These are phyloP conservation scores for Melospiza georgiana DNA, from an alignment of 2,113 vertebrate genomes.

Conservation along the genomic window DNA sequence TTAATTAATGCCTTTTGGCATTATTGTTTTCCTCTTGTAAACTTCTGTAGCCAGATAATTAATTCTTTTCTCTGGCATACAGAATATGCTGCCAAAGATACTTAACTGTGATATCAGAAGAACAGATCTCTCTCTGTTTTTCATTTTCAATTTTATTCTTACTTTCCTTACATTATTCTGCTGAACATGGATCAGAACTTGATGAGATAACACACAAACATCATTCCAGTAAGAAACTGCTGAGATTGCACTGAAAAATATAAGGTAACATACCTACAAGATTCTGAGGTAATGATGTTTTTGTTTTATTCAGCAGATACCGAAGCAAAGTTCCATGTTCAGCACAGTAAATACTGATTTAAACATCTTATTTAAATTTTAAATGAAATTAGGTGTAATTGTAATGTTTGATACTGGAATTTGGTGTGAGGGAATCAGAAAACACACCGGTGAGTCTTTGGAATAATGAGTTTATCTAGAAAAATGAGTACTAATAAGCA, in stretches of 20 bases:
- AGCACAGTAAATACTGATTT: background rate
- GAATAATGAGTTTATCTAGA: background rate
- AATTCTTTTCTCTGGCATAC: background rate
- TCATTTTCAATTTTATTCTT: background rate
- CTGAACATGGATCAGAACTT: background rate
- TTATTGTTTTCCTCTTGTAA: background rate
- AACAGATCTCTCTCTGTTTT: background rate
- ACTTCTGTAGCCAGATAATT: background rate
- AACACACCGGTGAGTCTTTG: background rate
- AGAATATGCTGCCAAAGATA: background rate
- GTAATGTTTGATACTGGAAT: background rate
- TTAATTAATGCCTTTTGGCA: background rate
- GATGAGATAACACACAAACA: background rate
- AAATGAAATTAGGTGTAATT: background rate
- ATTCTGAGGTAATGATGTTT: background rate
- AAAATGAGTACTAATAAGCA: background rate
- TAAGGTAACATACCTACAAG: background rate
- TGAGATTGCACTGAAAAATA: background rate
- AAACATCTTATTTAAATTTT: background rate
- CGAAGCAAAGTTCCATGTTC: background rate
- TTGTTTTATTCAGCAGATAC: background rate
- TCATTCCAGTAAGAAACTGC: background rate
- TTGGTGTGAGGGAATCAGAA: background rate
- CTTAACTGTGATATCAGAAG: background rate
- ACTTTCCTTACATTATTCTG: background rate